phyloP scores from a whole-genome alignment of 1,140 invertebrate genomes.

The Ips nitidus region DNA sequence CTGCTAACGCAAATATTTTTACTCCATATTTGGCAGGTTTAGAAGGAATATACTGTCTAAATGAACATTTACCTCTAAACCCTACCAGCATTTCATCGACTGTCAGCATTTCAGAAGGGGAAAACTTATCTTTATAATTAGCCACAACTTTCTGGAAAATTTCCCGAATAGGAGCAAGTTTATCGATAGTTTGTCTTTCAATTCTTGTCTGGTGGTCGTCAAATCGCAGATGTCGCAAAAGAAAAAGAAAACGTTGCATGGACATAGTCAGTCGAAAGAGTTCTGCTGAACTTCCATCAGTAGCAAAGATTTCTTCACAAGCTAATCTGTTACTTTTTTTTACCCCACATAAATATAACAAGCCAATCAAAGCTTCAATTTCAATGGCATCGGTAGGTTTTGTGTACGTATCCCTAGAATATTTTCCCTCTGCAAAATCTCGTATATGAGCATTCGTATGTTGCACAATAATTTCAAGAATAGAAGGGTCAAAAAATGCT shows the following conservation, averaged over 20 bases:
- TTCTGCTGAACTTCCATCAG: slow-evolving; percentile 13
- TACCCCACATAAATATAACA: slow-evolving; percentile 40
- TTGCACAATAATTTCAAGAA: slow-evolving; percentile 10
- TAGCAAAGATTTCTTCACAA: slow-evolving; percentile 45
- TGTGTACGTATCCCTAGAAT: slow-evolving; percentile 4
- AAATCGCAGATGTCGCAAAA: slow-evolving; percentile 13
- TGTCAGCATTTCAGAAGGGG: slow-evolving; percentile 15
- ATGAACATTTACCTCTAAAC: slow-evolving; percentile 36
- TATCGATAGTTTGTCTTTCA: slow-evolving; percentile 11
- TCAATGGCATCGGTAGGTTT: neutral
- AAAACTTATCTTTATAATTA: slow-evolving; percentile 11
- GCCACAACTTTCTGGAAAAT: slow-evolving; percentile 16
- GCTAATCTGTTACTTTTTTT: slow-evolving; percentile 40
- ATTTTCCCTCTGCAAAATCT: slow-evolving; percentile 5
- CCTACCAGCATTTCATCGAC: slow-evolving; percentile 33
- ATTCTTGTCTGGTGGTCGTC: slow-evolving; percentile 4
- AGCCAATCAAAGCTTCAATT: slow-evolving; percentile 35
- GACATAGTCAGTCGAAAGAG: slow-evolving; percentile 14
- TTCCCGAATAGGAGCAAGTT: slow-evolving; percentile 21
- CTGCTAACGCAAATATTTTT: slow-evolving; percentile 33
- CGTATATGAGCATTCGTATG: too few relatives aligned
- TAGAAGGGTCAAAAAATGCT: slow-evolving; percentile 6
- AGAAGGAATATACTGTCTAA: slow-evolving; percentile 30
- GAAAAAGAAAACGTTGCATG: slow-evolving; percentile 12
- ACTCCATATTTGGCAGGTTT: slow-evolving; percentile 36